phyloP scores from a whole-genome alignment of 2,113 vertebrate genomes.

The Eupsittula cactorum region DNA sequence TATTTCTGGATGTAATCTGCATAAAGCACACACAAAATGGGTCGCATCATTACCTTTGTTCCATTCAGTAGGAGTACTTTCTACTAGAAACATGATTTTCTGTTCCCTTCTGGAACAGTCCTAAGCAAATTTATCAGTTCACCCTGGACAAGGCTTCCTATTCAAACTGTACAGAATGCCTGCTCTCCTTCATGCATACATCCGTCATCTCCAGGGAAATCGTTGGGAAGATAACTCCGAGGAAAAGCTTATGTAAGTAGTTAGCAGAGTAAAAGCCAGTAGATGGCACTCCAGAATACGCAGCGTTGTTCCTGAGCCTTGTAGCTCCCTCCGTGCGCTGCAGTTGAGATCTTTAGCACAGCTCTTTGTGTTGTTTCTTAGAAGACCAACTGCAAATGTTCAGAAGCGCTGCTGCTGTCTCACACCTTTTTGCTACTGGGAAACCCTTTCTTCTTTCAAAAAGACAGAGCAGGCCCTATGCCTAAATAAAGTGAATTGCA shows the following conservation, averaged over 20 bases:
- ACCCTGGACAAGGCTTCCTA: not conserved
- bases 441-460: not conserved
- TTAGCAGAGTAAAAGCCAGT: not conserved
- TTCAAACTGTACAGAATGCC: not conserved
- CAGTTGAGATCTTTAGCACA: not conserved
- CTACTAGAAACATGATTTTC: not conserved
- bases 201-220: not conserved
- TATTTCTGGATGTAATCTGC: not conserved
- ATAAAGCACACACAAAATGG: not conserved
- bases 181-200: not conserved
- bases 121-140: not conserved
- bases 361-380: not conserved
- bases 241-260: slow-evolving; percentile 27
- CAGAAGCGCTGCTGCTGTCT: not conserved
- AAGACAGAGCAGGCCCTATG: not conserved
- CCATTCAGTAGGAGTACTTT: not conserved
- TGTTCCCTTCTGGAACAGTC: not conserved
- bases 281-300: slow-evolving; percentile 54
- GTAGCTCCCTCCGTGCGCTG: not conserved
- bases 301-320: not conserved
- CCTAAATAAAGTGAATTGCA: not conserved
- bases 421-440: not conserved
- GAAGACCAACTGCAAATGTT: not conserved
- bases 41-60: not conserved
- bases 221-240: fast-evolving